These are phyloP conservation scores for Drosophila histrio DNA, from an alignment of 2,888 invertebrate species.

Conservation along the genomic window DNA sequence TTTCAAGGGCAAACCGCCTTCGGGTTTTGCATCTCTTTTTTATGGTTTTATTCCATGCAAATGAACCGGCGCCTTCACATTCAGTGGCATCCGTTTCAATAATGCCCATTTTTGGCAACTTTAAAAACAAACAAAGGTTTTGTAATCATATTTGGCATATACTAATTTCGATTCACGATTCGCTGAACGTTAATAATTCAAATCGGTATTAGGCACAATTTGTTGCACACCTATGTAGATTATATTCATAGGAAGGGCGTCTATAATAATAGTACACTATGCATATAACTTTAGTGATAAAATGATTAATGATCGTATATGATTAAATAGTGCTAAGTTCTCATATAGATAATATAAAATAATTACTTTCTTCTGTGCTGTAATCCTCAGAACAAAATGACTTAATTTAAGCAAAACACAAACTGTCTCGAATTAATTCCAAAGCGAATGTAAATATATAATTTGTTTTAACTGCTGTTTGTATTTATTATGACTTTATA, in stretches of 20 bases:
- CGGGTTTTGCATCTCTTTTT: conserved; percentile 52
- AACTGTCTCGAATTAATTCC: too few species aligned
- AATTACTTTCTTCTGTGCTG: neutral
- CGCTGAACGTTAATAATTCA: conserved; percentile 29
- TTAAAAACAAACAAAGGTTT: conserved; percentile 38
- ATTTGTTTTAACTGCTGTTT: too few species aligned
- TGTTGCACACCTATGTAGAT: conserved; percentile 8
- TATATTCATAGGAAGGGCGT: conserved; percentile 13
- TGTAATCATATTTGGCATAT: conserved; percentile 40
- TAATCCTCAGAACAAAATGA: neutral
- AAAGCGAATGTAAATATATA: too few species aligned
- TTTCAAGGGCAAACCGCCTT: conserved; percentile 69
- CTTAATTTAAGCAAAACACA: neutral
- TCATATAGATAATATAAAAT: neutral
- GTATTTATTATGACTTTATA: too few species aligned
- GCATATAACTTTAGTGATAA: conserved; percentile 1
- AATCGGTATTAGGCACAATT: conserved; percentile 16
- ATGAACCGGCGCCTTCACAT: conserved; percentile 69
- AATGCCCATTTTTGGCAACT: conserved; percentile 68
- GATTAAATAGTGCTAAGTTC: neutral
- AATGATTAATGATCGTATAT: neutral
- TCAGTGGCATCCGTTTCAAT: conserved; percentile 49
- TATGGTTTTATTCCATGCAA: conserved; percentile 47
- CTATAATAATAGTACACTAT: neutral
- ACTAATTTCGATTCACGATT: conserved; percentile 31